Base-by-base conservation (phyloP, 2,888 invertebrate species). In the Therioaphis trifolii region DNA sequence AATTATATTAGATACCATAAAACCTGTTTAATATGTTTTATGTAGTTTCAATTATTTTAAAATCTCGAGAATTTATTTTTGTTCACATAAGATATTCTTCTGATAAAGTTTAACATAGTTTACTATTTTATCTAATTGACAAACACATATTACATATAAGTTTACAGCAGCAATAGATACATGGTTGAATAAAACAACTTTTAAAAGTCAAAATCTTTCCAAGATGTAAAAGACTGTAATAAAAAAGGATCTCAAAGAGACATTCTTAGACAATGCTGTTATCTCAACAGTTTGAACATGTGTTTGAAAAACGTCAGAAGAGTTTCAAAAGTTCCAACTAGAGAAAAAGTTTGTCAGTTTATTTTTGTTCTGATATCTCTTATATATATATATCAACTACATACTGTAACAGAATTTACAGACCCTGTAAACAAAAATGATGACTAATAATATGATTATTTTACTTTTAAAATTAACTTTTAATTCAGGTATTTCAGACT, bases 341-440 rank as follows among this genome's bases (percentile, higher is more conserved):
- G 49, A n/a, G 15, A 46, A 72, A 72, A 72, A 72, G 49, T 72
- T 72, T 72, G 49, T 71, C 72, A 29, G 71, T 72, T 72, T 71
- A 52, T 71, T 71, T 18, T 43, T 49, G 46, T 49, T 27, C 12
- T 49, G 4, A 29, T 52, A 72, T 72, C 49, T 49, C n/a, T 5
- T n/a, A 2, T 72, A 29, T 55, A 49, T 49, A 49, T 18, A 24
- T 58, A 58, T 29, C 14, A 61, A 27, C 4, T 27, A 27, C 4
- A 61, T 15, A 27, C 7, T 55, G 55, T 55, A 21, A 12, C n/a
- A 29, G n/a, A 14, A 21, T 21, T 24, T 61, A 61, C 15, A 58
- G 21, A 29, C 4, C 27, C 15, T 15, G 61, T 61, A 61, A 15
- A 61, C 27, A 27, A 61, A 29, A 61, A 29, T 4, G 15, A 61